A percentile compares a stretch with the other conserved stretches of the same genome.
phyloP scores from a whole-genome alignment of 2,888 invertebrate genomes.

The Xestobium rufovillosum region DNA sequence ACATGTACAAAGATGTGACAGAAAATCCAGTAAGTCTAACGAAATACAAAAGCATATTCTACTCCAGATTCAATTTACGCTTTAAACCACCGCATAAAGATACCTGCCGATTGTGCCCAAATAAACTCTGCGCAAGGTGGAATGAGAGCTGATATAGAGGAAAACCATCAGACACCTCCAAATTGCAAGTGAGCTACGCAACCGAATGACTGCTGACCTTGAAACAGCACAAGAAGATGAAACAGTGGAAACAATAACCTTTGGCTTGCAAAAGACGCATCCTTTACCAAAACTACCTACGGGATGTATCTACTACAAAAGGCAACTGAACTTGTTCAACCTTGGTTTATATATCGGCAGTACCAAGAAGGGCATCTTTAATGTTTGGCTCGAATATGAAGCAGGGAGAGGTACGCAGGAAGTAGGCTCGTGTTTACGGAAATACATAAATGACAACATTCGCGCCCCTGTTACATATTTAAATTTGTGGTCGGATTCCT shows the following conservation, averaged over 20 bases:
- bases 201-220: slow-evolving; percentile 4
- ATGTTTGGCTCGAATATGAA: too few relatives aligned
- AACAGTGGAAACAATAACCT: slow-evolving; percentile 11
- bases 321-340: slow-evolving; percentile 24
- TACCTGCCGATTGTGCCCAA: too few relatives aligned
- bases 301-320: slow-evolving; percentile 24
- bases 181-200: slow-evolving; percentile 4
- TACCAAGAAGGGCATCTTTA: slow-evolving; percentile 16
- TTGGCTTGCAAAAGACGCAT: slow-evolving; percentile 23
- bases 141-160: neutral
- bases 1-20: too few relatives aligned
- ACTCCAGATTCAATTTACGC: too few relatives aligned
- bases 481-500: slow-evolving; percentile 20
- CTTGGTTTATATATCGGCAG: slow-evolving; percentile 23
- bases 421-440: too few relatives aligned
- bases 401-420: too few relatives aligned
- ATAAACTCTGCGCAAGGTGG: neutral
- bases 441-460: too few relatives aligned
- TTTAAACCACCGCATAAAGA: too few relatives aligned
- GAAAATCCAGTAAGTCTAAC: too few relatives aligned
- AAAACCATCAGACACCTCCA: slow-evolving; percentile 4
- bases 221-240: slow-evolving; percentile 4
- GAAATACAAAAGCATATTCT: too few relatives aligned
- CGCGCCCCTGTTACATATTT: too few relatives aligned
- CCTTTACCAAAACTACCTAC: slow-evolving; percentile 22